A percentile compares a stretch with the other conserved stretches of the same genome.
Conservation (phyloP, 2,113 vertebrate genomes). For the Phyllopteryx taeniolatus region DNA sequence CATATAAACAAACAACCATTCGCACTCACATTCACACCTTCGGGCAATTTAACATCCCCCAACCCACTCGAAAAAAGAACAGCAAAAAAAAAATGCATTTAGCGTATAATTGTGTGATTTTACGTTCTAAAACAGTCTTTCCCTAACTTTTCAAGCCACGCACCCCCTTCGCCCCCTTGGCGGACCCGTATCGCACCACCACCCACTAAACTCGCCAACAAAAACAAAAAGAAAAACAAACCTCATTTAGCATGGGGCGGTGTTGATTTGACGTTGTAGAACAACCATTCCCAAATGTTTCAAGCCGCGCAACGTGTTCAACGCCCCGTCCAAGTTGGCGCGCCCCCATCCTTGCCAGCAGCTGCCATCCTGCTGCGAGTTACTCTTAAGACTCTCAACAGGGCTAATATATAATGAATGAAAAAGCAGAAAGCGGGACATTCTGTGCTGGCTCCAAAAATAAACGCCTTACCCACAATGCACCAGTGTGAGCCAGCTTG, state of each 20-base stretch:
- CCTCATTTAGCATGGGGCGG: not conserved
- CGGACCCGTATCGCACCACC: too few relatives aligned
- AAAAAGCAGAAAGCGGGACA: constrained; percentile 35
- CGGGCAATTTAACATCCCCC: too few relatives aligned
- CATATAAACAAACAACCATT: too few relatives aligned
- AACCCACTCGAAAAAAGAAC: too few relatives aligned
- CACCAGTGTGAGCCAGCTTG: not conserved
- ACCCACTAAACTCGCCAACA: not conserved
- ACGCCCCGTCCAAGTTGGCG: not conserved
- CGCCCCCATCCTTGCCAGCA: not conserved
- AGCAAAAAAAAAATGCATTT: too few relatives aligned
- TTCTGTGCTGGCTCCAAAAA: constrained; percentile 14
- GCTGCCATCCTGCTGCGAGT: not conserved
- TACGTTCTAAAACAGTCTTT: too few relatives aligned
- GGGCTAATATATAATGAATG: constrained; percentile 58
- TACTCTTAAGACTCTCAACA: constrained; percentile 34
- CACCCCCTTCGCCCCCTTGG: too few relatives aligned
- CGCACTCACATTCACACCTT: too few relatives aligned
- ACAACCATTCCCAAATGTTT: not conserved
- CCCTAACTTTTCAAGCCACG: too few relatives aligned
- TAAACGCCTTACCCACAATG: not conserved
- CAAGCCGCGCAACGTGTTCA: not conserved
- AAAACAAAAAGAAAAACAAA: not conserved
- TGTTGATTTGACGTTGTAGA: not conserved
- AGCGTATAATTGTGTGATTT: too few relatives aligned